Conservation (phyloP, 2,797 vertebrate genomes). For the Poeciliopsis gracilis region DNA sequence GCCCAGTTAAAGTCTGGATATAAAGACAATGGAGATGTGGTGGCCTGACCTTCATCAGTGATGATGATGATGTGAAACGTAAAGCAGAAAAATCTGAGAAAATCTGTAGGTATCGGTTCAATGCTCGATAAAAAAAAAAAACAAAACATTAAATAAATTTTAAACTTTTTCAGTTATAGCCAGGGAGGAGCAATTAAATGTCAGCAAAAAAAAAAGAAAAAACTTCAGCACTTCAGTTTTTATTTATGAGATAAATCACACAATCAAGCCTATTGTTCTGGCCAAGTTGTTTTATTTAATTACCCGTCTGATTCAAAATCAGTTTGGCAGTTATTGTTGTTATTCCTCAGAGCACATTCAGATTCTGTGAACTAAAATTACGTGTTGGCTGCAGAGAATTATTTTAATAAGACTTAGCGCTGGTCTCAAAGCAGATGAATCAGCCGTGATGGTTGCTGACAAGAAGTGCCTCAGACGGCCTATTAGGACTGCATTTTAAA, state of each 20-base stretch:
- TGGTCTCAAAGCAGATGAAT: conserved; percentile 30
- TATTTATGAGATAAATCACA: conserved; percentile 11
- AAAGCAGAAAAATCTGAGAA: background rate
- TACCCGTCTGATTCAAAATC: conserved; percentile 27
- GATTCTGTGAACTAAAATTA: conserved; percentile 26
- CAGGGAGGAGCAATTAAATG: background rate
- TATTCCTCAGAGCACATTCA: conserved; percentile 13
- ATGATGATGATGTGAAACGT: background rate
- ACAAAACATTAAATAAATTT: background rate
- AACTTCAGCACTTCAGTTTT: conserved; percentile 33
- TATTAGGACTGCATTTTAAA: conserved; percentile 25
- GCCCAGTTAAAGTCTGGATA: background rate
- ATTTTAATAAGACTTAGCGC: conserved; percentile 18
- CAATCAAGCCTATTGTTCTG: background rate
- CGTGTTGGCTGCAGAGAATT: conserved; percentile 13
- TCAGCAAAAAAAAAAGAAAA: background rate
- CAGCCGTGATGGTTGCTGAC: conserved; percentile 33
- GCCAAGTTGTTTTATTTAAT: conserved; percentile 19
- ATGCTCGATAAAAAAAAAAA: background rate
- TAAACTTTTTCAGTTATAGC: background rate
- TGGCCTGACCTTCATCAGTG: background rate
- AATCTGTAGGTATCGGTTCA: background rate
- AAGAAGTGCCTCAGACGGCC: conserved; percentile 34
- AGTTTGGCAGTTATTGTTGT: conserved; percentile 9
- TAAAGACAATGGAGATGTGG: background rate